Evolutionary conservation across 2,113 vertebrate species (phyloP).

Genomic region (Monarcha castaneiventris): DNA sequence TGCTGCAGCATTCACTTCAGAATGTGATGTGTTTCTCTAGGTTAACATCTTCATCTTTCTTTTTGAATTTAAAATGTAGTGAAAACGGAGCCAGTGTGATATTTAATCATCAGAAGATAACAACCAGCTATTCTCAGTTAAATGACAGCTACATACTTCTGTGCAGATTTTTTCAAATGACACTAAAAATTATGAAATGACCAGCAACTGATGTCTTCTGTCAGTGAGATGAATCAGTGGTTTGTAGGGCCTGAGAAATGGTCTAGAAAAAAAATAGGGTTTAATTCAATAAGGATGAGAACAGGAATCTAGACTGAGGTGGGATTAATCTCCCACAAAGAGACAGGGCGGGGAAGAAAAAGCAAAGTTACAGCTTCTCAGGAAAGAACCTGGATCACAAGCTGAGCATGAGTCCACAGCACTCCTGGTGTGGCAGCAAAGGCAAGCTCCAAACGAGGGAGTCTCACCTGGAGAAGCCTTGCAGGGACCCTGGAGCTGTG

Average conservation of each 20-base stretch:
- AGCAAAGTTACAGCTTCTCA: not conserved
- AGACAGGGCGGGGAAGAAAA: not conserved
- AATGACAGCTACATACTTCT: not conserved
- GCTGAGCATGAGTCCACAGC: not conserved
- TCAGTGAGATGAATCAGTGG: not conserved
- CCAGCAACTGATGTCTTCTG: not conserved
- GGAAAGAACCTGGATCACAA: not conserved
- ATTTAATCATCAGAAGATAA: not conserved
- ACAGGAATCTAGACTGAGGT: not conserved
- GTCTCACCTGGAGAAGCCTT: not conserved
- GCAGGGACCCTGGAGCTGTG: not conserved
- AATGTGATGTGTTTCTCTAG: not conserved
- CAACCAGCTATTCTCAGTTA: not conserved
- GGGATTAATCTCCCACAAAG: not conserved
- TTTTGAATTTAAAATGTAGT: not conserved
- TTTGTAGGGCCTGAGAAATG: slow-evolving; percentile 2
- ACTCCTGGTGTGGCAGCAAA: not conserved
- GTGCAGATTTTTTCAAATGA: not conserved
- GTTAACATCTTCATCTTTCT: not conserved
- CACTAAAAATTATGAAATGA: not conserved
- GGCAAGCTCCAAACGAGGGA: not conserved
- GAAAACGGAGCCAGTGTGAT: not conserved
- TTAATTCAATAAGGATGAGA: not conserved
- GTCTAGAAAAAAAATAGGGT: not conserved
- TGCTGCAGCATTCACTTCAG: not conserved